Evolutionary conservation across 1,140 invertebrate species (phyloP).

Genomic region (Pectinophora gossypiella): DNA sequence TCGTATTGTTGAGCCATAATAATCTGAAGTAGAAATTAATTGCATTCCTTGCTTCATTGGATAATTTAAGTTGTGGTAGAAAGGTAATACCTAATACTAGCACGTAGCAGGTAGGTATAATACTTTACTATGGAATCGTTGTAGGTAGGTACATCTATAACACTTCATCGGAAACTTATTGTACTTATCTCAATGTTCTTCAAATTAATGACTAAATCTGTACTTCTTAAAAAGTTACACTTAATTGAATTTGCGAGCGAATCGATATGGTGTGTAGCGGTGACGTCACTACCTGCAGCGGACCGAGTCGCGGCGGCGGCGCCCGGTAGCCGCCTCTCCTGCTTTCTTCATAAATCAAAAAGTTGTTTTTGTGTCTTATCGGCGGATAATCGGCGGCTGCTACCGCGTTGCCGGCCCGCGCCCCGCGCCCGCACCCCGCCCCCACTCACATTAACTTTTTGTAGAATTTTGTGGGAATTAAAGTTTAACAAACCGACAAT

Average conservation of each 20-base stretch:
- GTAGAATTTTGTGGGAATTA: constrained; percentile 40
- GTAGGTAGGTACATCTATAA: too few species aligned
- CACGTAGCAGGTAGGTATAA: too few species aligned
- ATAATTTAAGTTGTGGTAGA: too few species aligned
- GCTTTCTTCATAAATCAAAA: constrained; percentile 74
- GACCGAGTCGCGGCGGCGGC: constrained; percentile 40
- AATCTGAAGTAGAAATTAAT: too few species aligned
- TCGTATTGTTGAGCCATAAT: neutral
- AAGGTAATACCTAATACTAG: too few species aligned
- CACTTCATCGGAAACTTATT: too few species aligned
- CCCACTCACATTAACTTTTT: constrained; percentile 43
- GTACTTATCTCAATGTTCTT: too few species aligned
- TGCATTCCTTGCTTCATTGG: too few species aligned
- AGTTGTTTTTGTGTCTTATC: constrained; percentile 70
- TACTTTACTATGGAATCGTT: too few species aligned
- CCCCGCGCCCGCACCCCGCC: constrained; percentile 15
- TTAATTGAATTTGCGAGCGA: neutral
- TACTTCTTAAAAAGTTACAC: too few species aligned
- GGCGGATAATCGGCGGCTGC: constrained; percentile 62
- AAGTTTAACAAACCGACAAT: constrained; percentile 35
- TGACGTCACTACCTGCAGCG: constrained; percentile 40
- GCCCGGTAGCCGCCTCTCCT: constrained; percentile 58
- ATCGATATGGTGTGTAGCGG: neutral
- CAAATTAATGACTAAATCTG: too few species aligned
- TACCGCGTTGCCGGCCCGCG: constrained; percentile 37